Evolutionary conservation across 2,113 vertebrate genomes (phyloP), one percentile per base, ranked within the genome.

Genomic region (Gobiocypris rarus): DNA sequence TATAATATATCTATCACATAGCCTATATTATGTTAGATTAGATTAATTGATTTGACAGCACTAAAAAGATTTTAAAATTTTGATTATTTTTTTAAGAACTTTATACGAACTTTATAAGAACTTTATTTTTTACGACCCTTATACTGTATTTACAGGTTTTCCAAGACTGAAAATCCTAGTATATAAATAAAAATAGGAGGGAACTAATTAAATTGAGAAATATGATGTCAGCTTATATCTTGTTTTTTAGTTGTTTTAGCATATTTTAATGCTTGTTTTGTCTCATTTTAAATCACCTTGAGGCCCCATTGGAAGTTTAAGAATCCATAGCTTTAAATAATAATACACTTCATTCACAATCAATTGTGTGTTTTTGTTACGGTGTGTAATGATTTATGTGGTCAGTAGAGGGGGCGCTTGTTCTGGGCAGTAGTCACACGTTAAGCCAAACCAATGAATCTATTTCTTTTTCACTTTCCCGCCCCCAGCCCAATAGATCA

Each of bases 371-470:
- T n/a, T n/a, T 11, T 41, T 61, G 13, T 38, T 4, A 17, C 14
- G 50, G 19, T 77, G 67, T 82, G 48, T 65, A 82, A 38, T 74
- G 41, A 43, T 50, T 10, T 83, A 14, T 41, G 19, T 58, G 45
- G 43, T 76, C 83, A 85, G 61, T 85, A 87, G 86, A 85, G 79
- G 86, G 24, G 67, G 86, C 9, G 71, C 54, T 83, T 85, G 86
- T 10, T 79, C 22, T 83, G 34, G 50, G 38, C 5, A 61, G 22
- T 22, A 76, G 74, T 28, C 15, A 41, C 15, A 41, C 71, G 4
- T 50, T 74, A 34, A 31, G 4, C 56, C 3, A 28, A 45, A 61
- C 34, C 19, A n/a, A 69, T 9, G 17, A 26, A 41, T 58, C 54
- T 14, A 41, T 54, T 54, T 54, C 1, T 14, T 26, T 77, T 41